Percentiles rank a stretch among this genome's conserved stretches.
Evolutionary conservation across 2,888 invertebrate genomes (phyloP).

Genomic region (Caenorhabditis sinica): DNA sequence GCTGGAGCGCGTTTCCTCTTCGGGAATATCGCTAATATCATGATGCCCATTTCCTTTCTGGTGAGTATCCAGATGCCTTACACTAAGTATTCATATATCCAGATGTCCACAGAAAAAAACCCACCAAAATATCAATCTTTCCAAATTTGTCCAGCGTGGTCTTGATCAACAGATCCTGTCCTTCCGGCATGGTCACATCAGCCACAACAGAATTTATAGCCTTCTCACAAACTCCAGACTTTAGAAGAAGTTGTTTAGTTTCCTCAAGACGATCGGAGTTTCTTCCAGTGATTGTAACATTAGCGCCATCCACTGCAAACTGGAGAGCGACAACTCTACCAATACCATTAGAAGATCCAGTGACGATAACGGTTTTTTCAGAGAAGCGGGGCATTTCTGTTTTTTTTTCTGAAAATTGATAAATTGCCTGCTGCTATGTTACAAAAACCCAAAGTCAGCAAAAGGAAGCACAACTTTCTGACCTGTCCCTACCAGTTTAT

Average conservation of each 20-base stretch:
- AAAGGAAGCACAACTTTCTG: not conserved
- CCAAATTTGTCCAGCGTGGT: constrained; percentile 50
- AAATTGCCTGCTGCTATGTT: too few species aligned
- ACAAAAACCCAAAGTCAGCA: too few species aligned
- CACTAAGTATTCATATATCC: too few species aligned
- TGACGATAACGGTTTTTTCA: constrained; percentile 36
- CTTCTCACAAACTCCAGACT: constrained; percentile 15
- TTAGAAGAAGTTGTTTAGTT: constrained; percentile 34
- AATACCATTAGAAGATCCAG: constrained; percentile 32
- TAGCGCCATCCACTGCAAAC: constrained; percentile 40
- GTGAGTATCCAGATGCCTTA: too few species aligned
- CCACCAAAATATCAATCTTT: constrained; percentile 38
- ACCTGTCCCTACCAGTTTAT: not conserved
- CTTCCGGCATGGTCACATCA: constrained; percentile 19
- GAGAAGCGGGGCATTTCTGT: constrained; percentile 27
- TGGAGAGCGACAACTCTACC: constrained; percentile 16
- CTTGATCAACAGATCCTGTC: constrained; percentile 45
- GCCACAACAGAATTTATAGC: constrained; percentile 29
- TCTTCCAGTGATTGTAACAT: constrained; percentile 53
- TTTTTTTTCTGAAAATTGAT: not conserved
- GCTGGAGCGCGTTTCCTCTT: too few species aligned
- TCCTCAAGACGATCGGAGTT: constrained; percentile 40
- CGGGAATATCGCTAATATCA: too few species aligned
- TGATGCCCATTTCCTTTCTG: too few species aligned
- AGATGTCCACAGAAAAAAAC: too few species aligned